Conservation (phyloP, 2,888 invertebrate species). For the Agrypnus murinus region DNA sequence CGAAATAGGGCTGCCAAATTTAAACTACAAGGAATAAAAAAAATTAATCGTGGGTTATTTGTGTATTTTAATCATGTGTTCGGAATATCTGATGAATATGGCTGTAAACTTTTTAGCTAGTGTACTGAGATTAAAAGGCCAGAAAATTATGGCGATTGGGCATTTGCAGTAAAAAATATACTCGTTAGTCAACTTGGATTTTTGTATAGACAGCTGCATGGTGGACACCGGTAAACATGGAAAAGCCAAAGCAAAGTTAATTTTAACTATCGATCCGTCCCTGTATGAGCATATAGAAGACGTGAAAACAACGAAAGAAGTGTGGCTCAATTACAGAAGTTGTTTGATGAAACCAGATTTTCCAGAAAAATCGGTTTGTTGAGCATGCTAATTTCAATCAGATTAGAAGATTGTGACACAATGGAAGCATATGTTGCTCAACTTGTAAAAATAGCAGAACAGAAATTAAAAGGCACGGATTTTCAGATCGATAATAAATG, state of each 20-base stretch:
- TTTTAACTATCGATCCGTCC: slow-evolving; percentile 52
- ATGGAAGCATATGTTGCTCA: slow-evolving; percentile 61
- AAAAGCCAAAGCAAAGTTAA: slow-evolving; percentile 36
- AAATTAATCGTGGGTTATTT: too few species aligned
- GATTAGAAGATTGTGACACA: background rate
- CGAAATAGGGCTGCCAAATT: too few species aligned
- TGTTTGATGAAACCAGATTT: slow-evolving; percentile 2
- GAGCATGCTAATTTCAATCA: background rate
- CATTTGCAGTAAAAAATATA: background rate
- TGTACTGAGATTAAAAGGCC: too few species aligned
- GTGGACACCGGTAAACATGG: background rate
- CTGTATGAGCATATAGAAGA: slow-evolving; percentile 57
- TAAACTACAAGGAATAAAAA: too few species aligned
- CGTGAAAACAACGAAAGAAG: slow-evolving; percentile 18
- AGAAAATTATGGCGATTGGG: slow-evolving; percentile 8
- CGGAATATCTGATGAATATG: too few species aligned
- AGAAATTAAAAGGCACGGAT: slow-evolving; percentile 58
- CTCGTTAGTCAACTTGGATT: background rate
- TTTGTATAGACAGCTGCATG: background rate
- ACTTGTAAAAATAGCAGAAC: slow-evolving; percentile 57
- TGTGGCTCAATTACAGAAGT: background rate
- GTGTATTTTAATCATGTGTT: too few species aligned
- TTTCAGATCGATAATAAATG: slow-evolving; percentile 60
- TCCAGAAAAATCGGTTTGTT: slow-evolving; percentile 1
- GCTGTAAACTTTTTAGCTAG: too few species aligned